Conservation (phyloP, 2,797 vertebrate species). For the Lacerta bilineata region DNA sequence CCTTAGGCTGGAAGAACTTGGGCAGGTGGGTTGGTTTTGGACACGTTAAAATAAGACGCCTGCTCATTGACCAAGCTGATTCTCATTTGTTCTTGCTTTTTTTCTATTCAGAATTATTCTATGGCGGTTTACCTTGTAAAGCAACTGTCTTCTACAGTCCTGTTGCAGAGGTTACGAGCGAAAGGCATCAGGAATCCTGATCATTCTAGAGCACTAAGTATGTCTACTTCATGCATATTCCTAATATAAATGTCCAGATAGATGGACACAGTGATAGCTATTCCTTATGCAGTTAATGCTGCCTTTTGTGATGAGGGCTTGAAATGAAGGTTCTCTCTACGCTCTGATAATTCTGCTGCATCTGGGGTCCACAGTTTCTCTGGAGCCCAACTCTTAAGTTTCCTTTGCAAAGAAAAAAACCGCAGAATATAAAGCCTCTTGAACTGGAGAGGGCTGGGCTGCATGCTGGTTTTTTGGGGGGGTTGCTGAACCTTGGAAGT, state of each 20-base stretch:
- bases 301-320: no score
- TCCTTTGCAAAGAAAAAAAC: background rate
- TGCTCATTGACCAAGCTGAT: background rate
- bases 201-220: slow-evolving; percentile 98
- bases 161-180: slow-evolving; percentile 94
- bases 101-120: slow-evolving; percentile 91
- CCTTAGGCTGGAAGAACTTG: background rate
- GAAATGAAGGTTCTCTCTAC: background rate
- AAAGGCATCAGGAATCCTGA: slow-evolving; percentile 99
- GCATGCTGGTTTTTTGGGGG: no score
- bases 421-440: background rate
- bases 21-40: background rate
- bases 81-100: slow-evolving; percentile 22
- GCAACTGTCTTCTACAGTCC: slow-evolving; percentile 94
- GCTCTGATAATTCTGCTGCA: background rate
- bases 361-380: background rate
- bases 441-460: background rate
- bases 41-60: background rate
- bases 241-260: slow-evolving; percentile 20
- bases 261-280: background rate
- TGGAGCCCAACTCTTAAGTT: background rate
- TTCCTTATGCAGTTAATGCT: background rate
- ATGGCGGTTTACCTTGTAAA: slow-evolving; percentile 98
- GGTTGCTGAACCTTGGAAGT: background rate
- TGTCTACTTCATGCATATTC: slow-evolving; percentile 62